Evolutionary conservation across 2,113 vertebrate genomes (phyloP).

Genomic region (Patagioenas fasciata): DNA sequence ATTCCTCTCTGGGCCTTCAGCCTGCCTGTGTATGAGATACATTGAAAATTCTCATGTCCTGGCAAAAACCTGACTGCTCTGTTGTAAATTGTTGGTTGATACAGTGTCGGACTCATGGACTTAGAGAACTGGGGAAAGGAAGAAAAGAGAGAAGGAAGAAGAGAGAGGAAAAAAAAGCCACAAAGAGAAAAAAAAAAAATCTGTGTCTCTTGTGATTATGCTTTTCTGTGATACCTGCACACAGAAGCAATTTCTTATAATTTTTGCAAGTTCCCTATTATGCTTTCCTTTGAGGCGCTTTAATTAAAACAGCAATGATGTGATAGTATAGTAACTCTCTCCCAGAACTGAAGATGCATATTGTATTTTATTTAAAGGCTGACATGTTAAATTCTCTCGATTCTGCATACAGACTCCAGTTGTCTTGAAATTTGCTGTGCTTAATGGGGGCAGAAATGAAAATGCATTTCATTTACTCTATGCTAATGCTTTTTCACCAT

Average conservation of each 20-base stretch:
- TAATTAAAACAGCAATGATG: neutral
- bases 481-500: neutral
- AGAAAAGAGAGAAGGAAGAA: neutral
- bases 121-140: accelerated
- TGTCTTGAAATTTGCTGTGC: neutral
- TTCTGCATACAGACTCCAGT: neutral
- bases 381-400: neutral
- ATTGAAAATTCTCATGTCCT: accelerated
- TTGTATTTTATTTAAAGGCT: neutral
- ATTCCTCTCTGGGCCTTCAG: neutral
- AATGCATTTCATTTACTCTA: neutral
- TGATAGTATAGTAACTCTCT: neutral
- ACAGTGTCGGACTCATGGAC: neutral
- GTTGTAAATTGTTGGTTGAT: accelerated
- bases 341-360: neutral
- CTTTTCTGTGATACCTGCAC: neutral
- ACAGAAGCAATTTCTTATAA: neutral
- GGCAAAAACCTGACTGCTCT: neutral
- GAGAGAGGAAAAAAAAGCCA: neutral
- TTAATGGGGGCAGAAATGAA: neutral
- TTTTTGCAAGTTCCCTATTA: neutral
- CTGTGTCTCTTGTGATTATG: neutral
- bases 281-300: neutral
- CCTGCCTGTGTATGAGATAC: accelerated
- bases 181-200: neutral